Conservation (phyloP, 2,888 invertebrate species). For the Chaitophorus viminalis region DNA sequence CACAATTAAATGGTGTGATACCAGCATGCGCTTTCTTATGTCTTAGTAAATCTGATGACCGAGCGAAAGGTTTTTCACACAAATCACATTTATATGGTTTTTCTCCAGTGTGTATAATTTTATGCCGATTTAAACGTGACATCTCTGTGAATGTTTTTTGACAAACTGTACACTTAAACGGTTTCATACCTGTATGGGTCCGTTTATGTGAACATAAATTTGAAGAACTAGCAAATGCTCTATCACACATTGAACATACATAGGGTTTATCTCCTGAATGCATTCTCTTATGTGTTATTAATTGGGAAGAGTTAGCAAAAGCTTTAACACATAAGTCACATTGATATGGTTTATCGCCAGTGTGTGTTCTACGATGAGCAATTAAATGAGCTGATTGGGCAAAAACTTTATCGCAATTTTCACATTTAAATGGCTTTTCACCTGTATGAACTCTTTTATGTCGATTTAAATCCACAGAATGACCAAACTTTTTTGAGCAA, state of each 20-base stretch:
- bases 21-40: background rate
- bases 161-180: background rate
- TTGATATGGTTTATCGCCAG: background rate
- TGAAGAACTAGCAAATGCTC: background rate
- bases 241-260: background rate
- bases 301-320: background rate
- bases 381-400: background rate
- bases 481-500: background rate
- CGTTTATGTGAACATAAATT: background rate
- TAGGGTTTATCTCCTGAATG: background rate
- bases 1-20: background rate
- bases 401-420: background rate
- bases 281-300: background rate
- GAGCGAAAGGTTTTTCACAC: background rate
- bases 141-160: background rate
- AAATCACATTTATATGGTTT: background rate
- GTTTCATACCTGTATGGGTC: background rate
- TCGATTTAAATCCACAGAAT: background rate
- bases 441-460: background rate
- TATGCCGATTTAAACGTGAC: background rate
- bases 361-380: background rate
- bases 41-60: background rate
- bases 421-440: background rate
- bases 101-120: background rate
- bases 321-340: background rate